Percentiles rank a stretch among this genome's conserved stretches.
Evolutionary conservation across 2,888 invertebrate species (phyloP).

Genomic region (Drosophila incognita): DNA sequence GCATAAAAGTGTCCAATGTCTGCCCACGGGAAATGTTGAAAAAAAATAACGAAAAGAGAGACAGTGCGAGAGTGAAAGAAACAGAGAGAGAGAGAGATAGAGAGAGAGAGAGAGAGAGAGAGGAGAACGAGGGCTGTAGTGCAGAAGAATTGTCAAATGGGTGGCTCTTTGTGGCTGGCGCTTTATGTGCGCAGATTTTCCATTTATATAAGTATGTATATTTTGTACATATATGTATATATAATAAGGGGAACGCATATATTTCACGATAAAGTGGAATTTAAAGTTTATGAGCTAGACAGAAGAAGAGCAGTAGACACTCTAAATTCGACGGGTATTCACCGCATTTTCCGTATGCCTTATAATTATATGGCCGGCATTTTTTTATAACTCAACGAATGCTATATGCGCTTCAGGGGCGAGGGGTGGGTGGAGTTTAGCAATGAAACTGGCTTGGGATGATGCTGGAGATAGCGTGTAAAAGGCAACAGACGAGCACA

Average conservation of each 20-base stretch:
- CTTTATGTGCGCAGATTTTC: conserved; percentile 70
- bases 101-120: not conserved
- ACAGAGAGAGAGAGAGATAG: not conserved
- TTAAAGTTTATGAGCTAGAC: conserved; percentile 75
- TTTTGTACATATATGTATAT: conserved; percentile 35
- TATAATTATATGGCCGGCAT: conserved; percentile 67
- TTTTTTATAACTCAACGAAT: conserved; percentile 61
- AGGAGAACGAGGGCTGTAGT: conserved; percentile 23
- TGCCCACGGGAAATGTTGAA: conserved; percentile 55
- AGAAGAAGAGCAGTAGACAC: conserved; percentile 9
- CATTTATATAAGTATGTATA: conserved; percentile 37
- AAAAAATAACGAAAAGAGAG: conserved; percentile 18
- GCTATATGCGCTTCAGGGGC: conserved; percentile 39
- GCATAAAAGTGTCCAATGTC: conserved; percentile 74
- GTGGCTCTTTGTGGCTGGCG: conserved; percentile 61
- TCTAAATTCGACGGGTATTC: conserved; percentile 22
- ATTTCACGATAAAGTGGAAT: conserved; percentile 72
- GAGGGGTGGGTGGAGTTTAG: not conserved
- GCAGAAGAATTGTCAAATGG: conserved; percentile 47
- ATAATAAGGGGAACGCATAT: conserved; percentile 60
- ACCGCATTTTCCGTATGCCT: conserved; percentile 51
- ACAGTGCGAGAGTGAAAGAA: conserved; percentile 1
- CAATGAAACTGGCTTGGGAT: conserved; percentile 20
- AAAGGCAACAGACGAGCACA: conserved; percentile 57
- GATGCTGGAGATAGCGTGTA: conserved; percentile 49